Base-by-base conservation (phyloP, 1,140 invertebrate genomes). In the Ctenoplectra terminalis region DNA sequence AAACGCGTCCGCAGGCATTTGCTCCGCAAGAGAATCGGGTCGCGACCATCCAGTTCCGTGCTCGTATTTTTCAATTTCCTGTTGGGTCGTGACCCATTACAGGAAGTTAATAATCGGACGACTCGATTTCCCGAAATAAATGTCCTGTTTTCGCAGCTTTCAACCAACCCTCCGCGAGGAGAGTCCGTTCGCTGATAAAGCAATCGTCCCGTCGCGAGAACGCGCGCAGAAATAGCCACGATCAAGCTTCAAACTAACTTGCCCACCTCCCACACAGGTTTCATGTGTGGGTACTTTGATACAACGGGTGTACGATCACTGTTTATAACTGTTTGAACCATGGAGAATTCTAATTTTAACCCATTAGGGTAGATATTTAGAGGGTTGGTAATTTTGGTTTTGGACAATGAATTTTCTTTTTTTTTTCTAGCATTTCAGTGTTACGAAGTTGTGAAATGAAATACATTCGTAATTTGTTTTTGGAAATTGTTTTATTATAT, bases 61-160 rank as follows among this genome's bases (percentile, higher is more conserved):
- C 31, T 31, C 46, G 74, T 76, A 64, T 77, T 77, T 78, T 78
- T 78, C 75, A 78, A 78, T 78, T 78, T 70, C 66, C 66, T 78
- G 43, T 6, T 29, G 50, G 23, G 23, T 23, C 34, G 52, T 52
- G 64, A 70, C 40, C 75, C 66, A 58, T 78, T 70, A 70, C 64
- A 17, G 23, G 23, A 56, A 78, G 76, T 78, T 71, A 78, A 78
- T 78, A 71, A 78, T 78, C 54, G 54, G 43, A 26, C 34, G 43
- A 29, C 31, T 71, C 54, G 66, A 71, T 78, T 61, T 78, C 76
- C 67, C 76, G 54, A 78, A 78, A 78, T 78, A 78, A 78, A 78
- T 71, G 76, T 71, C 76, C 76, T 54, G 54, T 60, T 78, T 71
- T 78, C 76, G 54, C 76, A 54, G 4, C 66, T 78, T 78, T 71